These are phyloP conservation scores for Scomberomorus guttatus DNA, from an alignment of 2,797 vertebrate genomes.

Conservation along the genomic window DNA sequence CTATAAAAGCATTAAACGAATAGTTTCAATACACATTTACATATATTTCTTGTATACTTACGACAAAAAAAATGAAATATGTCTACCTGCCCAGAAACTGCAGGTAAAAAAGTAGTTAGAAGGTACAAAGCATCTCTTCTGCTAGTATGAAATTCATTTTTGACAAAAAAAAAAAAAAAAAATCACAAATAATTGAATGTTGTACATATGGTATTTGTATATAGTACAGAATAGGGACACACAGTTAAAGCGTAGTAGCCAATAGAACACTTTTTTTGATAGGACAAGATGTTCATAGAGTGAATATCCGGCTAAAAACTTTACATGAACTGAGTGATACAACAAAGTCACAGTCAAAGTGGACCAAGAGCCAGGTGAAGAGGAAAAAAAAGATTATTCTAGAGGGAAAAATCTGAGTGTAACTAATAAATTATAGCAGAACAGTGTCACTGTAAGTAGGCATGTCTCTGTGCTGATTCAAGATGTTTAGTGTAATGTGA, in stretches of 20 bases:
- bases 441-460: not conserved
- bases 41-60: no score
- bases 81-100: no score
- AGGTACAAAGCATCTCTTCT: no score
- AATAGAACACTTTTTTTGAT: not conserved
- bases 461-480: not conserved
- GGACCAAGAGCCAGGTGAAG: not conserved
- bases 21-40: no score
- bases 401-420: not conserved
- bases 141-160: no score
- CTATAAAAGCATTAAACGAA: no score
- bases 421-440: not conserved
- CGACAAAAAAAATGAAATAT: no score
- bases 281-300: conserved; percentile 7
- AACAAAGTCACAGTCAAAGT: not conserved
- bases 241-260: not conserved
- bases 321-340: not conserved
- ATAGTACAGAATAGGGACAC: not conserved
- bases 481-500: not conserved
- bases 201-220: not conserved
- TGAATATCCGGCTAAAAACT: not conserved
- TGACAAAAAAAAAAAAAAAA: no score
- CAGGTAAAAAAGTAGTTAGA: no score
- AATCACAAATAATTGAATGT: no score
- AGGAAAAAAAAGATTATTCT: not conserved